These are phyloP conservation scores for Rhopalosiphum nymphaeae DNA, from an alignment of 2,888 invertebrate species.

Conservation along the genomic window DNA sequence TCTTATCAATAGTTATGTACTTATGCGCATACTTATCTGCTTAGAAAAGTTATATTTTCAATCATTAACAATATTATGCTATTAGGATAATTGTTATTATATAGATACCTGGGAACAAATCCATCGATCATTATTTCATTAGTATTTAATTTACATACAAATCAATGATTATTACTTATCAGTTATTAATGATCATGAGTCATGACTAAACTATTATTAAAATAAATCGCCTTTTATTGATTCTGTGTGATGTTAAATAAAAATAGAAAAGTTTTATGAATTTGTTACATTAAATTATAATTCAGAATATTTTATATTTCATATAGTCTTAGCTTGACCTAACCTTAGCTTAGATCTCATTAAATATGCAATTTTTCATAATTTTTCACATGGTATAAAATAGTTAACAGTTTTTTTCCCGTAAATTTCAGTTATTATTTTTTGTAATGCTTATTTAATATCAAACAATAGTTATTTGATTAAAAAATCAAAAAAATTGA, in stretches of 20 bases:
- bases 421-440: no score
- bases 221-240: background rate
- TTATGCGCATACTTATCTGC: background rate
- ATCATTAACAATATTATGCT: background rate
- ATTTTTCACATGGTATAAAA: background rate
- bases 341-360: background rate
- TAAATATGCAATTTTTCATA: background rate
- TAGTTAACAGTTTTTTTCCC: background rate
- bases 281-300: background rate
- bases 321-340: background rate
- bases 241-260: background rate
- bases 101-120: background rate
- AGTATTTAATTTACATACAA: background rate
- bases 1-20: background rate
- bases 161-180: background rate
- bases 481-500: background rate
- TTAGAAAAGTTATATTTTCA: background rate
- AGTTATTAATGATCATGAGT: background rate
- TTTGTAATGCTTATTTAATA: background rate
- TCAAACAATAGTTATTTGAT: background rate
- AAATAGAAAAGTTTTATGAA: background rate
- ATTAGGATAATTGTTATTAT: background rate
- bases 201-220: background rate
- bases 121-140: background rate
- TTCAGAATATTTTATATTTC: background rate